These are phyloP conservation scores for Nesoenas mayeri DNA, from an alignment of 2,113 vertebrate genomes.

Conservation along the genomic window DNA sequence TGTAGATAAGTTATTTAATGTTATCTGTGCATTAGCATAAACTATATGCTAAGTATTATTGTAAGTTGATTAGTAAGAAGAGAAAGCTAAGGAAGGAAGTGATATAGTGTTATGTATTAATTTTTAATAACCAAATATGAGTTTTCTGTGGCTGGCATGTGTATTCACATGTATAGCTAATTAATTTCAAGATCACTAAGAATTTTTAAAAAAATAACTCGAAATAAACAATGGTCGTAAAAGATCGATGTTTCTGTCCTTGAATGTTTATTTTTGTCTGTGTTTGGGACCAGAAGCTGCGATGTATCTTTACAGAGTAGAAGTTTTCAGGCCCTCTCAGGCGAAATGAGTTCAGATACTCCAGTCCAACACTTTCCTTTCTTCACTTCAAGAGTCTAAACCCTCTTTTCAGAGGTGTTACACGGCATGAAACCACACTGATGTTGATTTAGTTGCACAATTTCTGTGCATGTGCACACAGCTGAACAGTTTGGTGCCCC, in stretches of 20 bases:
- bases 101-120: background rate
- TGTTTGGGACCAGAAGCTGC: background rate
- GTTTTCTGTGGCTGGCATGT: background rate
- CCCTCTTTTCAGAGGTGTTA: background rate
- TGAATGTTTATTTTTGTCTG: background rate
- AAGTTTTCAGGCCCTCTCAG: background rate
- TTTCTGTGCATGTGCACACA: rapidly evolving
- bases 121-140: background rate
- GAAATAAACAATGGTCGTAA: background rate
- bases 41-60: background rate
- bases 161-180: background rate
- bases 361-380: background rate
- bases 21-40: background rate
- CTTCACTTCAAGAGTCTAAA: background rate
- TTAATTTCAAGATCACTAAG: background rate
- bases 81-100: background rate
- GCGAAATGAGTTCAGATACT: background rate
- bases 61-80: background rate
- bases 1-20: background rate
- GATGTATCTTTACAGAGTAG: background rate
- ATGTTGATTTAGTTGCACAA: background rate
- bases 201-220: background rate
- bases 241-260: rapidly evolving
- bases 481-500: rapidly evolving
- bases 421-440: rapidly evolving